These are phyloP conservation scores for Hedychridium roseum DNA, from an alignment of 2,888 invertebrate species.

Conservation along the genomic window DNA sequence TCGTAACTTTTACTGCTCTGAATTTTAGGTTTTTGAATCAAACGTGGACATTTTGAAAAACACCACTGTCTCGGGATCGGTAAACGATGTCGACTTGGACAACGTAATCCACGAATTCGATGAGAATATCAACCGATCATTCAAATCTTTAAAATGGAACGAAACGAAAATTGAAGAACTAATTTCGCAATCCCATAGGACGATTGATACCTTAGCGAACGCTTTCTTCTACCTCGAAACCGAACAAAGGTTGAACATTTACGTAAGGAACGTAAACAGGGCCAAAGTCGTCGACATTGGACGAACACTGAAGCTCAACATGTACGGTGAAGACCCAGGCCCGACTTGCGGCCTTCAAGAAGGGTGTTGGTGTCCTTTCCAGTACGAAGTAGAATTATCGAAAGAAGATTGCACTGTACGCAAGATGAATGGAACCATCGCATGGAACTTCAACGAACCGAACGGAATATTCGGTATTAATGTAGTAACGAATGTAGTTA, in stretches of 20 bases:
- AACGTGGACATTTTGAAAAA: conserved; percentile 21
- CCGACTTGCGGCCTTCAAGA: conserved; percentile 37
- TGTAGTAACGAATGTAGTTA: conserved; percentile 36
- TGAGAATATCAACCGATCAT: neutral
- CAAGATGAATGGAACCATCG: conserved; percentile 20
- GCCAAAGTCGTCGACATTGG: conserved; percentile 25
- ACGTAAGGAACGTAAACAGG: conserved; percentile 29
- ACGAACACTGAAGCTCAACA: conserved; percentile 32
- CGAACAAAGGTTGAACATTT: conserved; percentile 33
- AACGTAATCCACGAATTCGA: conserved; percentile 9
- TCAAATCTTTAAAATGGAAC: conserved; percentile 9
- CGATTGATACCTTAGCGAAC: conserved; percentile 19
- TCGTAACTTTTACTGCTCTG: neutral
- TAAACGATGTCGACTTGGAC: conserved; percentile 33
- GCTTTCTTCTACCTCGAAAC: conserved; percentile 44
- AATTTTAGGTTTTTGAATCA: conserved; percentile 36
- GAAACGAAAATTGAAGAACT: conserved; percentile 24
- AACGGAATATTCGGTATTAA: conserved; percentile 31
- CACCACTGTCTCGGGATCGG: conserved; percentile 21
- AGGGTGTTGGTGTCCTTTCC: conserved; percentile 41
- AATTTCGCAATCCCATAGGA: conserved; percentile 12
- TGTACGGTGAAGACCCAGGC: conserved; percentile 37
- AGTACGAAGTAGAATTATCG: conserved; percentile 36
- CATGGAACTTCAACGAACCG: conserved; percentile 37
- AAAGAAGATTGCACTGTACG: conserved; percentile 18